Conservation (phyloP, 64 coral and sea anemone genomes). For the Catalaphyllia jardinei region DNA sequence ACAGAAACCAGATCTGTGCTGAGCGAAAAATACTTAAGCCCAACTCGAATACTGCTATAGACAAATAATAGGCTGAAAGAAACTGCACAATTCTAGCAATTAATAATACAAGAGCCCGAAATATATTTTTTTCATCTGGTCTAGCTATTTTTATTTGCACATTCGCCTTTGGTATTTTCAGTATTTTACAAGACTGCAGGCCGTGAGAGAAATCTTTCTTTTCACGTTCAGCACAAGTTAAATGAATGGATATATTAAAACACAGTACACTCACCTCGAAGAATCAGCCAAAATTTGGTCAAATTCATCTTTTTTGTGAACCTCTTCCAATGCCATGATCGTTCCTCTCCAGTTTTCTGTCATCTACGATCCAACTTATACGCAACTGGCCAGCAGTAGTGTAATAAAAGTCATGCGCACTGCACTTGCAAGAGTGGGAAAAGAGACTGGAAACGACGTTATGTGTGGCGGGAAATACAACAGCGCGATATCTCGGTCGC, state of each 20-base stretch:
- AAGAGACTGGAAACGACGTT: not conserved
- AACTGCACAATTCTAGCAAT: no score
- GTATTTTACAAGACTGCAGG: not conserved
- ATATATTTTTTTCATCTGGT: no score
- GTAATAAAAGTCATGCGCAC: not conserved
- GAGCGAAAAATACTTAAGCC: no score
- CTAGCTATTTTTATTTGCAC: not conserved
- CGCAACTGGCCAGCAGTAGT: not conserved
- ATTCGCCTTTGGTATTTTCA: not conserved
- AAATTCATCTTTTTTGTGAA: not conserved
- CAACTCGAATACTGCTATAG: no score
- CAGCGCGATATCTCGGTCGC: not conserved
- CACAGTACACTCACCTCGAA: conserved; percentile 23
- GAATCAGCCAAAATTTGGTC: conserved; percentile 52
- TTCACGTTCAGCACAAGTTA: not conserved
- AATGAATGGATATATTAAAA: not conserved
- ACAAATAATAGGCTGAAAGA: no score
- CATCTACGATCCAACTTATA: not conserved
- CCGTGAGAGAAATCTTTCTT: not conserved
- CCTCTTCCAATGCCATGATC: conserved; percentile 39
- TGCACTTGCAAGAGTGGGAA: not conserved
- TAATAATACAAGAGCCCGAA: no score
- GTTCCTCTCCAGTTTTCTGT: no score
- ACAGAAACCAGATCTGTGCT: no score
- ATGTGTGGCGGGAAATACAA: not conserved